phyloP scores from a whole-genome alignment of 2,113 vertebrate genomes.

The Otolemur garnettii region DNA sequence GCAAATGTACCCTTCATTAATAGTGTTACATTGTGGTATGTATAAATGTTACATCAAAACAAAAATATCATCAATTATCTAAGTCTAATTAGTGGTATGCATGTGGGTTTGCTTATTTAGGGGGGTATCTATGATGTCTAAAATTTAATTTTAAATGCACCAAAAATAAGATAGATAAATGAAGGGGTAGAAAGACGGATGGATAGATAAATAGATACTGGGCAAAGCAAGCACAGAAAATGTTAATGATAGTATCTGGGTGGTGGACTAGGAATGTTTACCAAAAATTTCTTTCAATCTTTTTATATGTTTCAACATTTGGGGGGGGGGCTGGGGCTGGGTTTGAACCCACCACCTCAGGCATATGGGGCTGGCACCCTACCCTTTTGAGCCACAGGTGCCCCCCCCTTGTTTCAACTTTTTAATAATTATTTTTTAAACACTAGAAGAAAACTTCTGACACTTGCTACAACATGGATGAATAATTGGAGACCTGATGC shows the following conservation, averaged over 20 bases:
- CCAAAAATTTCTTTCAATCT: not conserved
- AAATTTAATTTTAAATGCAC: not conserved
- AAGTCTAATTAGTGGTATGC: not conserved
- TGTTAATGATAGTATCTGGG: not conserved
- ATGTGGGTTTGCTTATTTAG: not conserved
- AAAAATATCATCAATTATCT: not conserved
- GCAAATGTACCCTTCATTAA: not conserved
- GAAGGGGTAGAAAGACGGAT: not conserved
- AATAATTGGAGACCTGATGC: not conserved
- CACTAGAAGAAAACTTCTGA: not conserved
- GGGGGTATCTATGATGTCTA: not conserved
- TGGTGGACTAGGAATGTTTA: not conserved
- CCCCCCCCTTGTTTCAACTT: not conserved
- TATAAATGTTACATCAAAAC: not conserved
- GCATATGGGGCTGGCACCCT: too few relatives aligned
- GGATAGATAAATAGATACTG: not conserved
- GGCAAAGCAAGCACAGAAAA: not conserved
- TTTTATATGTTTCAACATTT: not conserved
- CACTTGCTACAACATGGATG: not conserved
- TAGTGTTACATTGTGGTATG: not conserved
- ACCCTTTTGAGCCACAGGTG: too few relatives aligned
- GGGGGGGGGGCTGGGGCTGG: too few relatives aligned
- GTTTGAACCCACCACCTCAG: too few relatives aligned
- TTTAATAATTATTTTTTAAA: conserved; percentile 4
- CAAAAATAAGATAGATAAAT: not conserved